Conservation (phyloP, 2,888 invertebrate genomes). For the Caenorhabditis drosophilae region DNA sequence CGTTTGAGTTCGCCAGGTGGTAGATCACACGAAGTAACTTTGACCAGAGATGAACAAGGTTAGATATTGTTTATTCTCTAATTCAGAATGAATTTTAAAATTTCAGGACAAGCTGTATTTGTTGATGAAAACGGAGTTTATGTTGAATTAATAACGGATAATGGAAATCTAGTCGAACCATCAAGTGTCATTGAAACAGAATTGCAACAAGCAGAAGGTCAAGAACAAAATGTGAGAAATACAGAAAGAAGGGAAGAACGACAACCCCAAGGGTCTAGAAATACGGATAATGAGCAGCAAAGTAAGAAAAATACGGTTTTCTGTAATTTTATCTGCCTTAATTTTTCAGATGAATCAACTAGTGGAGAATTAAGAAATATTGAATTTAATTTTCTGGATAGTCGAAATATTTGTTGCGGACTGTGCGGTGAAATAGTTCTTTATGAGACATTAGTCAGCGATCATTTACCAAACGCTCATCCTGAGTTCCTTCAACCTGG, state of each 20-base stretch:
- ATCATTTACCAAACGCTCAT: slow-evolving; percentile 62
- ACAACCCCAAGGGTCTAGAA: neutral
- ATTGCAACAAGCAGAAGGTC: slow-evolving; percentile 6
- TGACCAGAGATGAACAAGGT: slow-evolving; percentile 21
- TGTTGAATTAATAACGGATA: slow-evolving; percentile 27
- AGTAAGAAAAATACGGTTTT: neutral
- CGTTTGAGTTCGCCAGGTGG: slow-evolving; percentile 19
- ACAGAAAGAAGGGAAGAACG: neutral
- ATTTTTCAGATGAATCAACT: too few species aligned
- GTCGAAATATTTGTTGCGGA: slow-evolving; percentile 63
- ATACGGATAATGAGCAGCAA: slow-evolving; percentile 1
- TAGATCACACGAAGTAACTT: slow-evolving; percentile 11
- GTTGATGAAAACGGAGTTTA: slow-evolving; percentile 21
- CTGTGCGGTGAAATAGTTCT: slow-evolving; percentile 66
- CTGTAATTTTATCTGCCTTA: too few species aligned
- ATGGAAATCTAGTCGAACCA: slow-evolving; percentile 16
- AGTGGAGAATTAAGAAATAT: slow-evolving; percentile 5
- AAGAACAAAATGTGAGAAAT: slow-evolving; percentile 2
- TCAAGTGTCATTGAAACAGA: slow-evolving; percentile 5
- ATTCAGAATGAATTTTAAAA: too few species aligned
- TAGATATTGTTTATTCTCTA: neutral
- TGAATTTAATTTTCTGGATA: slow-evolving; percentile 59
- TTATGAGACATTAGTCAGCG: slow-evolving; percentile 57
- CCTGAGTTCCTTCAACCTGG: slow-evolving; percentile 51
- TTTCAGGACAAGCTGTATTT: slow-evolving; percentile 18